These are phyloP conservation scores for Trachymyrmex cornetzi DNA, from an alignment of 1,140 invertebrate genomes.

Conservation along the genomic window DNA sequence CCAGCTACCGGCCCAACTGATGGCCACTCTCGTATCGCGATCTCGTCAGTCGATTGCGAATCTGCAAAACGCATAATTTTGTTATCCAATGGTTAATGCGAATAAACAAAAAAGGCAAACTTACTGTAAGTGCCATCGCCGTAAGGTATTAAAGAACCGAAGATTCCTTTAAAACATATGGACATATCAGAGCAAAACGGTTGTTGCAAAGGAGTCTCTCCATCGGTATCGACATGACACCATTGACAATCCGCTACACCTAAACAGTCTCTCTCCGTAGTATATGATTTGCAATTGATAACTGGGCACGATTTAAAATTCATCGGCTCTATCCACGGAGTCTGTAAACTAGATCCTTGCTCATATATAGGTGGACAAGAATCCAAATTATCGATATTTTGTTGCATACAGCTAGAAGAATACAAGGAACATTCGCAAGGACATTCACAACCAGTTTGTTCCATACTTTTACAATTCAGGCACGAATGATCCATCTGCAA, in stretches of 20 bases:
- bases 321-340: conserved; percentile 82
- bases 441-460: conserved; percentile 97
- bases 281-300: conserved; percentile 93
- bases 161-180: conserved; percentile 94
- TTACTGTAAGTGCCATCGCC: conserved; percentile 89
- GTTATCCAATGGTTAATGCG: not conserved
- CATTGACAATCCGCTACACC: conserved; percentile 96
- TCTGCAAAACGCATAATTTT: conserved; percentile 78
- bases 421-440: conserved; percentile 96
- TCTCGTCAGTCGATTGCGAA: conserved; percentile 85
- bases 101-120: not conserved
- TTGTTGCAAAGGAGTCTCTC: conserved; percentile 88
- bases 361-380: conserved; percentile 82
- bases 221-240: conserved; percentile 94
- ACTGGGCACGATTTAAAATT: conserved; percentile 89
- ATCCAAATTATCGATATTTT: conserved; percentile 78
- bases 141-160: conserved; percentile 94
- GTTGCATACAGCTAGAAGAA: conserved; percentile 86
- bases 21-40: conserved; percentile 86
- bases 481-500: conserved; percentile 93
- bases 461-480: conserved; percentile 97
- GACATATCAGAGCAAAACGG: conserved; percentile 94
- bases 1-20: conserved; percentile 90
- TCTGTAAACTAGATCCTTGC: conserved; percentile 80
- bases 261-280: conserved; percentile 92